Evolutionary conservation across 37 sponge, comb jelly and placozoan species (phyloP), one percentile per base, ranked within the genome.

Genomic region (Aplysina aerophoba): DNA sequence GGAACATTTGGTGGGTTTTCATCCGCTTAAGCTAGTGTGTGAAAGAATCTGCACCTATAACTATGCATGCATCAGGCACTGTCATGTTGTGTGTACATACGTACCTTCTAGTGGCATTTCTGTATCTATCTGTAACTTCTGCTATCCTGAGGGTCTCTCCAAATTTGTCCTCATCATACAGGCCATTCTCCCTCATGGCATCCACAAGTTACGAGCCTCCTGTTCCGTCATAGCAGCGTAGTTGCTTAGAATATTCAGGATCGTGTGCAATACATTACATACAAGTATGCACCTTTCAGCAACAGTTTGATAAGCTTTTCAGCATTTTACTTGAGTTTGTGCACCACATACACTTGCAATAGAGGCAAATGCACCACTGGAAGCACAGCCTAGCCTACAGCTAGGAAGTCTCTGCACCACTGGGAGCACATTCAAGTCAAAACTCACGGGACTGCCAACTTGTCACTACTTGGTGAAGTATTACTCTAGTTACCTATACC

Each of bases 81-180:
- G n/a, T n/a, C n/a, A n/a, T n/a, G n/a, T n/a, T n/a, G n/a, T n/a
- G n/a, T n/a, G n/a, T n/a, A n/a, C n/a, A n/a, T n/a, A n/a, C n/a
- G n/a, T n/a, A n/a, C n/a, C 88, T 89, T 54, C 85, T 89, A 2
- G 95, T 91, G 30, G 95, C 95, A 56, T 77, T 87, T 82, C 95
- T 84, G 8, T 84, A 84, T 20, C 93, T 55, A 39, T 78, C 84
- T 20, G 95, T 95, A 31, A 95, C 95, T 60, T 95, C 95, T 33
- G 86, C 82, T 17, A 86, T 88, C 75, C 84, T 87, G 84, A 95
- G 58, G 4, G 95, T 95, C 30, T 92, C 91, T 33, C 95, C 95
- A 84, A 95, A 95, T 55, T 92, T 95, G 65, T 95, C 95, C 55
- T 95, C 95, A 72, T 95, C 93, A 57, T 95, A 95, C 63, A 35